These are phyloP conservation scores for Hydrocynus forskahlii DNA, from an alignment of 2,797 vertebrate species.

Conservation along the genomic window DNA sequence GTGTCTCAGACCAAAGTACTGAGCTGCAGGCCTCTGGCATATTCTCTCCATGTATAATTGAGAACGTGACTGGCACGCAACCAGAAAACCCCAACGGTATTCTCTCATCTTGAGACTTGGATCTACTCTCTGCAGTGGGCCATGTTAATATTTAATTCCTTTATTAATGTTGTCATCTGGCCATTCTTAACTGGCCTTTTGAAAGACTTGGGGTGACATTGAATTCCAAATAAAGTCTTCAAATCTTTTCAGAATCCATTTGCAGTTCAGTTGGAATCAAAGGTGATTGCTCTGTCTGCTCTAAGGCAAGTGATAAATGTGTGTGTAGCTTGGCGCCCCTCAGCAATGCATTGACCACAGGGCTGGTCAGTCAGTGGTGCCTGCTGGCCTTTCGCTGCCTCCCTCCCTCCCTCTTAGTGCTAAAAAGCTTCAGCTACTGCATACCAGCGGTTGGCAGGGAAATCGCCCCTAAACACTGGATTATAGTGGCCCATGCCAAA, in stretches of 20 bases:
- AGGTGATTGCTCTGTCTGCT: neutral
- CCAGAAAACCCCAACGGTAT: conserved; percentile 45
- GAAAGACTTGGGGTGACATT: neutral
- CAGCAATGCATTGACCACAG: neutral
- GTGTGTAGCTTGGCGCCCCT: neutral
- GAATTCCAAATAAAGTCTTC: neutral
- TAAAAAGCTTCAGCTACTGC: conserved; percentile 38
- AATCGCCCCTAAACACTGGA: conserved; percentile 45
- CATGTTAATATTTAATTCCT: conserved; percentile 54
- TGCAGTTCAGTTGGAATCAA: neutral
- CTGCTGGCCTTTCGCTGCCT: neutral
- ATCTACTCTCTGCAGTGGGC: conserved; percentile 49
- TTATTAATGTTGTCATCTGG: conserved; percentile 36
- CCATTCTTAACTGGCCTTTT: conserved; percentile 5
- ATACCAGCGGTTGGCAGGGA: conserved; percentile 46
- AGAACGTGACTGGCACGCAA: conserved; percentile 38
- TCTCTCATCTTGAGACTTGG: conserved; percentile 22
- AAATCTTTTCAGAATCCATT: neutral
- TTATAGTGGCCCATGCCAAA: conserved; percentile 59
- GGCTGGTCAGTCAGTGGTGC: neutral
- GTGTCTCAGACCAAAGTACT: neutral
- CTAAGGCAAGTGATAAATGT: neutral
- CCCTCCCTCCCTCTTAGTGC: conserved; percentile 9
- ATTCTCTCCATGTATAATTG: conserved; percentile 67
- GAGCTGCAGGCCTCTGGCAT: conserved; percentile 21